Evolutionary conservation across 2,888 invertebrate genomes (phyloP).

Genomic region (Hetaerina titia): DNA sequence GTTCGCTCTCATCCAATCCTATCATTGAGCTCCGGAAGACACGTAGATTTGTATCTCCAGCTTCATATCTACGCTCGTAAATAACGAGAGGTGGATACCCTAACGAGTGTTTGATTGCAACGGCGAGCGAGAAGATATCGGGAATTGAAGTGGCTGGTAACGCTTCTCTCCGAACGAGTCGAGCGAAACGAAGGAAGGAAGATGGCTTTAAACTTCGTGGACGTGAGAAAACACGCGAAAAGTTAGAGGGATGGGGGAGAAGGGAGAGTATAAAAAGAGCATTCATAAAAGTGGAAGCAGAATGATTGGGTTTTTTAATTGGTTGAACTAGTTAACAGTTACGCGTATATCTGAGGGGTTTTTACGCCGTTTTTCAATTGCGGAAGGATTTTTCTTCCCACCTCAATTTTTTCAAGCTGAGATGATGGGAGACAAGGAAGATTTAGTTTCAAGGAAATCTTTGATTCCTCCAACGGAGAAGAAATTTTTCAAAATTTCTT

Average conservation of each 20-base stretch:
- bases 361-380: neutral
- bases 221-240: neutral
- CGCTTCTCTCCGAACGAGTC: conserved; percentile 18
- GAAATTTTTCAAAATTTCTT: too few relatives aligned
- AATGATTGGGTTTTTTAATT: conserved; percentile 16
- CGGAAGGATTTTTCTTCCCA: neutral
- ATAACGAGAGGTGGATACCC: conserved; percentile 53
- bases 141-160: conserved; percentile 51
- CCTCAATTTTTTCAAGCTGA: neutral
- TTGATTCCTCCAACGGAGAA: too few relatives aligned
- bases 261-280: neutral
- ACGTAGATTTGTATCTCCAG: conserved; percentile 53
- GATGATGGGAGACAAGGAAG: too few relatives aligned
- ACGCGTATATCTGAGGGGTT: neutral
- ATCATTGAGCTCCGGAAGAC: conserved; percentile 2
- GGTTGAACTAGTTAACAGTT: neutral
- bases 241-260: neutral
- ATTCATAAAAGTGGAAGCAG: conserved; percentile 17
- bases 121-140: conserved; percentile 53
- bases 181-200: conserved; percentile 27
- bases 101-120: conserved; percentile 65
- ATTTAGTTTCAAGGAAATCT: too few relatives aligned
- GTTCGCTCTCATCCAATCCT: conserved; percentile 41
- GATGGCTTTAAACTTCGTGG: neutral
- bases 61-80: conserved; percentile 49